These are phyloP conservation scores for Enteromius paludinosus DNA, from an alignment of 2,797 vertebrate species.

Conservation along the genomic window DNA sequence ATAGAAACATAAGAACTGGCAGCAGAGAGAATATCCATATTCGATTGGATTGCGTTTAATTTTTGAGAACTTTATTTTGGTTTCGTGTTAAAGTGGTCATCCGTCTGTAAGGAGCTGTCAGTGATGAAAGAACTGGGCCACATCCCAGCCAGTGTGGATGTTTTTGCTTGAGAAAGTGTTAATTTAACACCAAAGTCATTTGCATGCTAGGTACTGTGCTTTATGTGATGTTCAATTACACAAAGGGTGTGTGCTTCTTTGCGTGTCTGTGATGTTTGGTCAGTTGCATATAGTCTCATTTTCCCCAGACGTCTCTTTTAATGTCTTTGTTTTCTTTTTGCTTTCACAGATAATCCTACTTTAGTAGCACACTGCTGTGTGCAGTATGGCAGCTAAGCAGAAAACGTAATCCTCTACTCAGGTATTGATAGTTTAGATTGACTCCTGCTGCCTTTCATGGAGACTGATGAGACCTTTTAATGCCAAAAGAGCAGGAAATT, in stretches of 20 bases:
- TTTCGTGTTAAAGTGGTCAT: neutral
- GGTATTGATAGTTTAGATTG: constrained; percentile 87
- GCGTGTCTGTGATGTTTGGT: constrained; percentile 6
- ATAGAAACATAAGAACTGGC: constrained; percentile 46
- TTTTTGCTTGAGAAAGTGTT: constrained; percentile 9
- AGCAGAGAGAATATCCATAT: neutral
- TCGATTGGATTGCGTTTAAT: neutral
- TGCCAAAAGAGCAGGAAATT: constrained; percentile 20
- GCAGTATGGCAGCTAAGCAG: constrained; percentile 28
- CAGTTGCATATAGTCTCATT: constrained; percentile 10
- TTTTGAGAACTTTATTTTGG: neutral
- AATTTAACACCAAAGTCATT: neutral
- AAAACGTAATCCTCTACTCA: constrained; percentile 64
- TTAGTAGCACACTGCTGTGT: constrained; percentile 17
- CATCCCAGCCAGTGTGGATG: neutral
- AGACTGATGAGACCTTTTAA: constrained; percentile 26
- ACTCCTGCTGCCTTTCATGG: constrained; percentile 44
- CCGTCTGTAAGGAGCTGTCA: neutral
- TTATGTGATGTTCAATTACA: neutral
- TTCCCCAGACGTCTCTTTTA: constrained; percentile 14
- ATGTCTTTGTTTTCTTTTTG: constrained; percentile 21
- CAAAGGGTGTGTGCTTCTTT: neutral
- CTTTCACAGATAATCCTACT: constrained; percentile 37
- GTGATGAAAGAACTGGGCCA: neutral
- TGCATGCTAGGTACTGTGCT: neutral